A percentile compares a stretch with the other conserved stretches of the same genome.
phyloP scores from a whole-genome alignment of 2,113 vertebrate species.

The Chaetops frenatus region DNA sequence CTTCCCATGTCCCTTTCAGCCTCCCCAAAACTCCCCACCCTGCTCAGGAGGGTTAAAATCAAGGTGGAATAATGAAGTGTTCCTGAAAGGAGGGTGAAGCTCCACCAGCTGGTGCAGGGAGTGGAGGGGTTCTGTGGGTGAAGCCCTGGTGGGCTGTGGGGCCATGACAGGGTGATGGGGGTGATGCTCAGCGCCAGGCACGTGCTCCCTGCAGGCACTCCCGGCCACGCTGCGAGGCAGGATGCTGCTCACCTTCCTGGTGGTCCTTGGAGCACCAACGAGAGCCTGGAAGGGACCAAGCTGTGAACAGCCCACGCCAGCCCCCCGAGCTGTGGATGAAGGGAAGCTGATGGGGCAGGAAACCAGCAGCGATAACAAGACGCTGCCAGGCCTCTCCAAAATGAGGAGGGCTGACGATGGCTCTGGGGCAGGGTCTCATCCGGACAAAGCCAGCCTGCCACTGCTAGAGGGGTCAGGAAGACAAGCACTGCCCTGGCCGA shows the following conservation, averaged over 20 bases:
- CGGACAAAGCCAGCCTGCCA: fast-evolving
- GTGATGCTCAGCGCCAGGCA: fast-evolving
- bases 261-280: neutral
- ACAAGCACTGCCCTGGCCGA: neutral
- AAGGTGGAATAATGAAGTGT: neutral
- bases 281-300: neutral
- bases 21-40: neutral
- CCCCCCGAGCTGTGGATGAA: fast-evolving
- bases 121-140: neutral
- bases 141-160: fast-evolving
- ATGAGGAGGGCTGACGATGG: neutral
- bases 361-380: neutral
- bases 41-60: neutral
- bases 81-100: neutral
- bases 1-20: neutral
- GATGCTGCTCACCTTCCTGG: conserved; percentile 63
- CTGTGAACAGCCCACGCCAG: fast-evolving
- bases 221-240: fast-evolving
- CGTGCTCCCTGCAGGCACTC: fast-evolving
- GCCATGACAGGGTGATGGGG: neutral
- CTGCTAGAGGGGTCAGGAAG: neutral
- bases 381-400: neutral
- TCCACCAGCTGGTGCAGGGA: neutral
- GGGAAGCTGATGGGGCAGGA: neutral
- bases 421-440: neutral